phyloP scores from a whole-genome alignment of 2,113 vertebrate genomes.

The Porphyrio hochstetteri region DNA sequence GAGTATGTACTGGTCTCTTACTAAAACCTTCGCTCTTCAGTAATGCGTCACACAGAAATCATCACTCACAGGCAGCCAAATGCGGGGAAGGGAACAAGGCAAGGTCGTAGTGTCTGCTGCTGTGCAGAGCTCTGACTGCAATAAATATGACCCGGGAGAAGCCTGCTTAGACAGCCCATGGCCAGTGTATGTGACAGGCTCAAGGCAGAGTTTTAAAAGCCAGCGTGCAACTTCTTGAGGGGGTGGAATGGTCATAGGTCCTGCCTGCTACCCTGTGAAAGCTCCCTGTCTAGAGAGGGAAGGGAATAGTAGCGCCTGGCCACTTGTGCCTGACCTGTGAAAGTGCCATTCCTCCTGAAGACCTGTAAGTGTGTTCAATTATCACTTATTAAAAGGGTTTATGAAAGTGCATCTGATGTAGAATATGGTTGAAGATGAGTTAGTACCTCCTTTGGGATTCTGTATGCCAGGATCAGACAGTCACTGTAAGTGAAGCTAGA shows the following conservation, averaged over 20 bases:
- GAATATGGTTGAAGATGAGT: too few relatives aligned
- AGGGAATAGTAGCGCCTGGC: not conserved
- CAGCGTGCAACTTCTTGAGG: not conserved
- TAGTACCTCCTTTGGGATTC: not conserved
- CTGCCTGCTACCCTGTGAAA: fast-evolving
- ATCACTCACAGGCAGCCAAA: not conserved
- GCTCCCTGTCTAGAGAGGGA: not conserved
- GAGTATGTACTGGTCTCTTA: too few relatives aligned
- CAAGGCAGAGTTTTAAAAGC: not conserved
- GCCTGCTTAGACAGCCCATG: not conserved
- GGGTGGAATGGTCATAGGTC: too few relatives aligned
- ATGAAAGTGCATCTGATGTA: not conserved
- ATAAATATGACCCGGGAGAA: not conserved
- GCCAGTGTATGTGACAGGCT: fast-evolving
- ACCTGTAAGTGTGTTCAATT: not conserved
- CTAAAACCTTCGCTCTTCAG: not conserved
- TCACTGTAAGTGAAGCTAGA: not conserved
- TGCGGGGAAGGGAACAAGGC: not conserved
- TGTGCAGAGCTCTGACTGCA: not conserved
- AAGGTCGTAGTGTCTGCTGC: not conserved
- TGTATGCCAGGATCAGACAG: not conserved
- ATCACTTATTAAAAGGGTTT: not conserved
- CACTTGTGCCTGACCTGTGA: not conserved
- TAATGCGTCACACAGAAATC: not conserved
- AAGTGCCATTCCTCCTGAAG: not conserved